Evolutionary conservation across 2,888 invertebrate genomes (phyloP), one percentile per base, ranked within the genome.

Genomic region (Amphipoea oculea): DNA sequence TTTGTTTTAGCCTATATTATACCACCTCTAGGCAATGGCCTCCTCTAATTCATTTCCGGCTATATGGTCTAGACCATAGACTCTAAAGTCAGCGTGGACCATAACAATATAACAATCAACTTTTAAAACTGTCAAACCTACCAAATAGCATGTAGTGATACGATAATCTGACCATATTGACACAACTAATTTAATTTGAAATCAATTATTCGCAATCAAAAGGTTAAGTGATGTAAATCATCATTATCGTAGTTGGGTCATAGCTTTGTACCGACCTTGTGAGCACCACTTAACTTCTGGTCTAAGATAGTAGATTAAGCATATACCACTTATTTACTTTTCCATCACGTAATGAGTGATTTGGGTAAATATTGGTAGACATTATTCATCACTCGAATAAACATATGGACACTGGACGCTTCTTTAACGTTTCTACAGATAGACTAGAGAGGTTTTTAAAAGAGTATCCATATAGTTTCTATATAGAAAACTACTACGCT

Each of bases 211-310:
- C n/a, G 62, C 74, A 67, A 75, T 85, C 57, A 73, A 74, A 72
- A 78, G 85, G 82, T 84, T 78, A 84, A 85, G 62, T 78, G 74
- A 63, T 85, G 85, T 85, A 81, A 42, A 73, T 76, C 63, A 72
- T 20, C 2, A 81, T 70, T 70, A 42, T 36, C 69, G 29, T 42
- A 17, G 36, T 60, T 4, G 80, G 71, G 68, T 85, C 82, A 75
- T 77, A 62, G 51, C 42, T 72, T 72, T 71, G 42, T 14, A 66
- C 40, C 66, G 71, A 74, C 75, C 74, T 78, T 40, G 40, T 60
- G 63, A 20, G 1, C 62, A 67, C 51, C 70, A 68, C 51, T 74
- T 84, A 74, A 79, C 63, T 66, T 70, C 62, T 78, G 51, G 29
- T 78, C 42, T 36, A 11, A 48, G 51, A 69, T 82, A 79, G 63